Evolutionary conservation across 2,888 invertebrate species (phyloP).

Genomic region (Andrena marginata): DNA sequence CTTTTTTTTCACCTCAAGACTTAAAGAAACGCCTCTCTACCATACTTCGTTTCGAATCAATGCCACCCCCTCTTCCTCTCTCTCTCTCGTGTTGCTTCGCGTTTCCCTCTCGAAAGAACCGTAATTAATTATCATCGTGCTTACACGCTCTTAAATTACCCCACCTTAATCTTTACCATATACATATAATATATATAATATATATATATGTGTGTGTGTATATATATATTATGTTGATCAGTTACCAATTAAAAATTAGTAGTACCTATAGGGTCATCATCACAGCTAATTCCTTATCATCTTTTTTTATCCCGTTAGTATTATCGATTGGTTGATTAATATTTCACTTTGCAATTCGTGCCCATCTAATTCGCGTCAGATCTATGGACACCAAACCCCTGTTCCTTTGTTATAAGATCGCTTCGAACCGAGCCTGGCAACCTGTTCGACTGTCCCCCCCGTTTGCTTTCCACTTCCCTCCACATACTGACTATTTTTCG

Average conservation of each 20-base stretch:
- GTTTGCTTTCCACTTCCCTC: neutral
- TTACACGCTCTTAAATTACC: conserved; percentile 66
- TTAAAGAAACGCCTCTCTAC: conserved; percentile 7
- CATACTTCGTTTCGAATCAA: neutral
- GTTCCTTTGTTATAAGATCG: neutral
- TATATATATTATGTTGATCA: conserved; percentile 59
- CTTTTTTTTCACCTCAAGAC: neutral
- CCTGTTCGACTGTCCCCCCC: neutral
- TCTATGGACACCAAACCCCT: neutral
- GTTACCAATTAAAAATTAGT: conserved; percentile 80
- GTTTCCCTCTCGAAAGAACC: conserved; percentile 10
- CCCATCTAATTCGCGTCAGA: conserved; percentile 1
- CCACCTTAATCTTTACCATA: conserved; percentile 67
- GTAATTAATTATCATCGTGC: conserved; percentile 63
- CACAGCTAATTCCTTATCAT: conserved; percentile 81
- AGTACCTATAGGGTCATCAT: conserved; percentile 82
- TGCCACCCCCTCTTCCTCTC: neutral
- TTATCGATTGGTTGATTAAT: conserved; percentile 61
- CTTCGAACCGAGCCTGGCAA: conserved; percentile 37
- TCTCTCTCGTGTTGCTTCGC: neutral
- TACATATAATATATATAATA: conserved; percentile 70
- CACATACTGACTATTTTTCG: conserved; percentile 48
- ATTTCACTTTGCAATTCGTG: conserved; percentile 43
- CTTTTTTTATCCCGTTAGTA: conserved; percentile 52
- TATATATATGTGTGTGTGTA: conserved; percentile 54